Evolutionary conservation across 2,888 invertebrate genomes (phyloP), one percentile per base, ranked within the genome.

Genomic region (Clostera curtula): DNA sequence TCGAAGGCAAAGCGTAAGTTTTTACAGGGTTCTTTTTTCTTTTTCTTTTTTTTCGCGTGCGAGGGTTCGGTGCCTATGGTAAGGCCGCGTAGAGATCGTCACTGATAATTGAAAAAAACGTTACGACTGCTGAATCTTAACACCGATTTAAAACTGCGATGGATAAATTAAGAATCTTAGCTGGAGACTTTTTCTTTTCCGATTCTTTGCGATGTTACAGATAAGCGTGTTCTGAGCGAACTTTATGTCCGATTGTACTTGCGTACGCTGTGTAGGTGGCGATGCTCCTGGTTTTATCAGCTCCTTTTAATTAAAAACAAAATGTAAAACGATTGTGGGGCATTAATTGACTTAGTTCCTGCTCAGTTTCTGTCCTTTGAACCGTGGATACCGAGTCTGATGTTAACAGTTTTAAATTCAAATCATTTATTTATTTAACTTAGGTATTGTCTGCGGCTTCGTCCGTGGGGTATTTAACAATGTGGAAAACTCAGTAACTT

Each of bases 91-190:
- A 62, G 59, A 74, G 75, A 76, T 75, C 72, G 56, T 55, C 59
- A 49, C 69, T 53, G 77, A 77, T 77, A 77, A 77, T 73, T 74
- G 69, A 73, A 74, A 69, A n/a, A 70, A 75, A 71, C 66, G 63
- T 70, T 70, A 65, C 74, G 71, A 73, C 67, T 62, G 61, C 59
- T 70, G 75, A 74, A 73, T 76, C 71, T 71, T 74, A 80, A 79
- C 79, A 75, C 70, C 71, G 76, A 73, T 79, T 77, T 76, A 74
- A 77, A 77, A 74, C 70, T 65, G 65, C 66, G 64, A 70, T 61
- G 71, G 74, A 74, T 79, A 79, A 79, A 79, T 80, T 79, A 80
- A 69, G 75, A 74, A 71, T 70, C 52, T 68, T 56, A 60, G 50
- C 58, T 55, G 46, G 36, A 51, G 51, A 41, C 62, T 61, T 76